Evolutionary conservation across 2,113 vertebrate genomes (phyloP), one percentile per base, ranked within the genome.

Genomic region (Pagrus major): DNA sequence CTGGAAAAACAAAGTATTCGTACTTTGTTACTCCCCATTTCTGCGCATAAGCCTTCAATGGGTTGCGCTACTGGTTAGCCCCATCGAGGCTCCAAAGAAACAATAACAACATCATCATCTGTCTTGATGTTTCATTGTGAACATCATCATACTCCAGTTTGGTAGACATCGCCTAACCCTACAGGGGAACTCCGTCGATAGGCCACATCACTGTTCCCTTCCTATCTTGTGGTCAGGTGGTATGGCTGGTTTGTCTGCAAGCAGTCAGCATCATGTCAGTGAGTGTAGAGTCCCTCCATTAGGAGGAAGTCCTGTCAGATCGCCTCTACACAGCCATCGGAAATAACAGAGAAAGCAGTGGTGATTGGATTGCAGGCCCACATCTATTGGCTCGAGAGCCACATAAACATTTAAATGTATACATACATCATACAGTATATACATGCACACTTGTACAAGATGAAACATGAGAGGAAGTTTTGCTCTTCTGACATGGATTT

Each of bases 271-370:
- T 76, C 71, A 71, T 81, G 55, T 78, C 65, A 79, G 61, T 44
- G 39, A 58, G 76, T 37, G 46, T 72, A 37, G 67, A 69, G 52
- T 2, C 59, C 2, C 39, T 85, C 81, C 80, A 78, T 85, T 86
- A 86, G 76, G 39, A 83, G 39, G 71, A 86, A 73, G 81, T 85
- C 70, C 66, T 79, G 76, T 74, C 68, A 65, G 78, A 31, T 68
- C 46, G 23, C 80, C 63, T 73, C 69, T 27, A 49, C 66, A 46
- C 47, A 54, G 39, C 55, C 66, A 59, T 51, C 29, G 23, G 71
- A 75, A 77, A 79, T 78, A 51, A 80, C 23, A 66, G 55, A 69
- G 80, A 54, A 56, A 67, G 61, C 72, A 20, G 39, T 9, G 25
- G 21, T 56, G 58, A 54, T 73, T 72, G 46, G 58, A 54, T 73